A percentile compares a stretch with the other conserved stretches of the same genome.
phyloP scores from a whole-genome alignment of 2,113 vertebrate genomes.

The Pipa parva region DNA sequence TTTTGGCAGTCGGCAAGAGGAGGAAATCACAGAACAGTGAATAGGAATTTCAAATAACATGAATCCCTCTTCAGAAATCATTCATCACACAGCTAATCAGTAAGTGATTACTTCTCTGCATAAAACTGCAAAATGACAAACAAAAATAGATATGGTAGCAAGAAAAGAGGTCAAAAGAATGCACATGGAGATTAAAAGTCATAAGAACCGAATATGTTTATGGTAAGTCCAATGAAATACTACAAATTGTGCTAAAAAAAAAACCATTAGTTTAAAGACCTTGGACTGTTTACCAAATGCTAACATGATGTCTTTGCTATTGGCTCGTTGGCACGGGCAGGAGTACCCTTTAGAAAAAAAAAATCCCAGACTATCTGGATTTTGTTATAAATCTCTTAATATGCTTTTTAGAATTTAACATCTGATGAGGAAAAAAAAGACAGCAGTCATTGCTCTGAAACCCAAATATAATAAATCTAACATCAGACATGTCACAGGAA shows the following conservation, averaged over 20 bases:
- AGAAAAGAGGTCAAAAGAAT: neutral
- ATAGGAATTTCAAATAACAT: conserved; percentile 30
- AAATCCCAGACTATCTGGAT: neutral
- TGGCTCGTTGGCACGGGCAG: neutral
- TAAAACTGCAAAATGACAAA: neutral
- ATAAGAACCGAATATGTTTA: no score
- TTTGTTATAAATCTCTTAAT: neutral
- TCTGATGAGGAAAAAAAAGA: neutral
- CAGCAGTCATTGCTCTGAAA: neutral
- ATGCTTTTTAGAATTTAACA: neutral
- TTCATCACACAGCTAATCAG: conserved; percentile 22
- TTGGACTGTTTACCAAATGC: no score
- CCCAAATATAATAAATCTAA: neutral
- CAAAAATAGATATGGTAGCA: neutral
- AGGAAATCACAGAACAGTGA: conserved; percentile 1
- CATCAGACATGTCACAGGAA: neutral
- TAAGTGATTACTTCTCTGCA: conserved; percentile 21
- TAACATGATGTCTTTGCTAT: no score
- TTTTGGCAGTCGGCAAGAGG: neutral
- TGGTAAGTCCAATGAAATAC: no score
- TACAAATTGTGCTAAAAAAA: no score
- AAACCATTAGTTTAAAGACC: no score
- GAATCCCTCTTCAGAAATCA: conserved; percentile 24
- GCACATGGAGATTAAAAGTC: neutral
- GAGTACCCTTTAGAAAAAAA: neutral